These are phyloP conservation scores for Crepidodera aurea DNA, from an alignment of 2,888 invertebrate genomes.

Conservation along the genomic window DNA sequence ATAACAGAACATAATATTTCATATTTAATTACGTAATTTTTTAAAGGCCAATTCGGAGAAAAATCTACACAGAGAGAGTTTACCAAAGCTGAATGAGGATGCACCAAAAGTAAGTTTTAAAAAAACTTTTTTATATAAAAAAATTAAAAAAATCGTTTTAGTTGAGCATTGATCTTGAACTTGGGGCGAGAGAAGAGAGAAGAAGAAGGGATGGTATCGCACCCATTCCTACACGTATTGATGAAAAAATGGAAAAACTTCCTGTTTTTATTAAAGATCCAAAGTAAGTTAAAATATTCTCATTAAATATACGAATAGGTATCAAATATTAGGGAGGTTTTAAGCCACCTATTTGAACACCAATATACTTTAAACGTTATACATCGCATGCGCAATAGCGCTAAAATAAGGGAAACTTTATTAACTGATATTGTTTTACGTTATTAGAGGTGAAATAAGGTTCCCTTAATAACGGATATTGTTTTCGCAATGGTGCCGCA, in stretches of 20 bases:
- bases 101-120: neutral
- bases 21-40: neutral
- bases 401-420: too few species aligned
- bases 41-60: neutral
- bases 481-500: too few species aligned
- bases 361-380: too few species aligned
- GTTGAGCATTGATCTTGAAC: constrained; percentile 3
- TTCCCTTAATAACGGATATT: too few species aligned
- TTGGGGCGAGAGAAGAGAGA: neutral
- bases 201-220: constrained; percentile 24
- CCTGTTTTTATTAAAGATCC: constrained; percentile 22
- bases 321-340: too few species aligned
- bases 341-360: too few species aligned
- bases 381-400: too few species aligned
- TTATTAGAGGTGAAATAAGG: too few species aligned
- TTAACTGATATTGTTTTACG: too few species aligned
- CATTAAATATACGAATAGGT: too few species aligned
- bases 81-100: neutral
- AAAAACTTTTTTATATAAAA: neutral
- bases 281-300: constrained; percentile 28
- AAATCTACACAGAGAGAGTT: neutral
- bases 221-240: constrained; percentile 19
- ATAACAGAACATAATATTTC: too few species aligned
- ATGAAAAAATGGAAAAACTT: constrained; percentile 25
- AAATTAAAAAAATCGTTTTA: neutral